A percentile compares a stretch with the other conserved stretches of the same genome.
phyloP scores from a whole-genome alignment of 2,797 vertebrate species.

The Euthynnus affinis region DNA sequence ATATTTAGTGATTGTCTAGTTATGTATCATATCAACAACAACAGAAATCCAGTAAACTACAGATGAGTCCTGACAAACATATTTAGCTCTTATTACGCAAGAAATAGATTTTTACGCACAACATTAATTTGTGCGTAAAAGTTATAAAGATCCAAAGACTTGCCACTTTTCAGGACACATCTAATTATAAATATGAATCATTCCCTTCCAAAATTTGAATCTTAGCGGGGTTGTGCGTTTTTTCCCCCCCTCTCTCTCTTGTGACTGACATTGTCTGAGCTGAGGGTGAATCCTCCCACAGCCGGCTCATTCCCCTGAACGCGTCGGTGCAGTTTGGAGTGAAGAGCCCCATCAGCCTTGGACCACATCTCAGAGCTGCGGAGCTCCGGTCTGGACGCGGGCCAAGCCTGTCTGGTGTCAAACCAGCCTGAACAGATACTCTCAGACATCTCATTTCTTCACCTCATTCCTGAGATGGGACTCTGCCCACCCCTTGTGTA shows the following conservation, averaged over 20 bases:
- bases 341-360: conserved; percentile 45
- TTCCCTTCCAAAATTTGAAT: neutral
- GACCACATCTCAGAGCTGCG: conserved; percentile 63
- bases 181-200: no score
- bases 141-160: no score
- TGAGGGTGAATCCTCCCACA: conserved; percentile 1
- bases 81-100: no score
- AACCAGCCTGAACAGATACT: conserved; percentile 88
- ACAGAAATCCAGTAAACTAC: neutral
- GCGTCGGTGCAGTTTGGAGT: conserved; percentile 46
- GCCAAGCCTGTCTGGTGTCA: conserved; percentile 84
- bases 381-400: conserved; percentile 76
- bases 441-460: conserved; percentile 84
- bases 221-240: neutral
- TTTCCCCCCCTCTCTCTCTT: no score
- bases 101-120: neutral
- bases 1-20: neutral
- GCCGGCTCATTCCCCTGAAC: conserved; percentile 21
- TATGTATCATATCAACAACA: neutral
- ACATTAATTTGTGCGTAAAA: neutral
- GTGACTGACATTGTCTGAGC: conserved; percentile 5
- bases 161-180: neutral
- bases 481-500: conserved; percentile 80
- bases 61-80: neutral
- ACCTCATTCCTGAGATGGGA: conserved; percentile 84